Evolutionary conservation across 30 jellyfish, hydroid and myxozoan genomes (phyloP).

Genomic region (Aurelia coerulea): DNA sequence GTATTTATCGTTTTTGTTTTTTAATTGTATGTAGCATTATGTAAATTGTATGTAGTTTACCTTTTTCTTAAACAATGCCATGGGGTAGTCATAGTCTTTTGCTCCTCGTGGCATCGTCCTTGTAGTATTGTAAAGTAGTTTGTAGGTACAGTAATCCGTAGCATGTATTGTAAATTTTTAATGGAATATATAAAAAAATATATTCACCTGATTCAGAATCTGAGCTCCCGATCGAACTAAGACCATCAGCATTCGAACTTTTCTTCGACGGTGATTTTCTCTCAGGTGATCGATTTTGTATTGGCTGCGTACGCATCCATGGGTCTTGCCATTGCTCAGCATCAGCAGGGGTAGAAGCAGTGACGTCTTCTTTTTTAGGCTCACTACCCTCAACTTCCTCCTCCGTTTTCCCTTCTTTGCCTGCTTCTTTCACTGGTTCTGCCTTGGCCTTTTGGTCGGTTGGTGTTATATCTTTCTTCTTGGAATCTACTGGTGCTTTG

Average conservation of each 20-base stretch:
- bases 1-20: too few relatives aligned
- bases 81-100: too few relatives aligned
- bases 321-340: slow-evolving; percentile 98
- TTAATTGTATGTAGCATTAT: too few relatives aligned
- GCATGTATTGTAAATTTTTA: too few relatives aligned
- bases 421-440: slow-evolving; percentile 15
- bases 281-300: slow-evolving; percentile 53
- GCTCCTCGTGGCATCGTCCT: too few relatives aligned
- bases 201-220: slow-evolving; percentile 70
- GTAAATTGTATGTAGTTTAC: too few relatives aligned
- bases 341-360: slow-evolving; percentile 13
- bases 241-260: slow-evolving; percentile 17
- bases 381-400: not conserved
- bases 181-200: too few relatives aligned
- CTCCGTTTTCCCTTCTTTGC: too few relatives aligned
- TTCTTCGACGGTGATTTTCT: slow-evolving; percentile 18
- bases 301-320: slow-evolving; percentile 95
- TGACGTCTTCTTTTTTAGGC: slow-evolving; percentile 3
- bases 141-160: too few relatives aligned
- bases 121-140: too few relatives aligned
- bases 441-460: not conserved
- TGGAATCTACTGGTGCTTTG: not conserved
- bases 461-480: not conserved
- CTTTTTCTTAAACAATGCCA: too few relatives aligned
- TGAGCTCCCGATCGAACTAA: slow-evolving; percentile 65